These are phyloP conservation scores for Promerops cafer DNA, from an alignment of 2,113 vertebrate species.

Conservation along the genomic window DNA sequence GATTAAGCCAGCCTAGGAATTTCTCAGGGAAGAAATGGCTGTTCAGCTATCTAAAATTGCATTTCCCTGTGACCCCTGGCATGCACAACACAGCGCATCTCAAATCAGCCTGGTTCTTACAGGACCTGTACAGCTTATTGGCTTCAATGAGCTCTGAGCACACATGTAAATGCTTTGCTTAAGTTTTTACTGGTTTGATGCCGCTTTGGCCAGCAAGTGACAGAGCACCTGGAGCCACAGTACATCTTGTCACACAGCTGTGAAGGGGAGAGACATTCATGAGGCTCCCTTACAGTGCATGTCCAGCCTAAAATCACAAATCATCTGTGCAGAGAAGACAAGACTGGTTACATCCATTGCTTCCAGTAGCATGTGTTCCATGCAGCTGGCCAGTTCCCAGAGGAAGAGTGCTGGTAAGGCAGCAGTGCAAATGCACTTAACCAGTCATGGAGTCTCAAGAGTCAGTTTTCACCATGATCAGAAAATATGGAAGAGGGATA, in stretches of 20 bases:
- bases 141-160: background rate
- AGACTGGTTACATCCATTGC: background rate
- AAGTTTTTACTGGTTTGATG: background rate
- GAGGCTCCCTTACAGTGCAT: background rate
- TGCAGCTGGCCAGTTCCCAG: background rate
- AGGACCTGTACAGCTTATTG: background rate
- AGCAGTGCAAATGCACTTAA: background rate
- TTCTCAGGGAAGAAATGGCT: background rate
- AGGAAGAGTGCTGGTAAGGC: background rate
- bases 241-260: background rate
- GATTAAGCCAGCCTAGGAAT: background rate
- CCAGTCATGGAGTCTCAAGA: fast-evolving
- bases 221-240: background rate
- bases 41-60: background rate
- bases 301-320: background rate
- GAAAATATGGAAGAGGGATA: background rate
- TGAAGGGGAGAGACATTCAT: background rate
- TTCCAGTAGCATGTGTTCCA: background rate
- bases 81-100: background rate
- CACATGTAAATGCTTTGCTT: background rate
- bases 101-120: background rate
- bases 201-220: background rate
- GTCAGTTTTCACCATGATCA: background rate
- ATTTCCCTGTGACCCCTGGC: background rate
- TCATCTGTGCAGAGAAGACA: background rate